phyloP scores from a whole-genome alignment of 1,140 invertebrate genomes.

The Drosophila kikkawai region DNA sequence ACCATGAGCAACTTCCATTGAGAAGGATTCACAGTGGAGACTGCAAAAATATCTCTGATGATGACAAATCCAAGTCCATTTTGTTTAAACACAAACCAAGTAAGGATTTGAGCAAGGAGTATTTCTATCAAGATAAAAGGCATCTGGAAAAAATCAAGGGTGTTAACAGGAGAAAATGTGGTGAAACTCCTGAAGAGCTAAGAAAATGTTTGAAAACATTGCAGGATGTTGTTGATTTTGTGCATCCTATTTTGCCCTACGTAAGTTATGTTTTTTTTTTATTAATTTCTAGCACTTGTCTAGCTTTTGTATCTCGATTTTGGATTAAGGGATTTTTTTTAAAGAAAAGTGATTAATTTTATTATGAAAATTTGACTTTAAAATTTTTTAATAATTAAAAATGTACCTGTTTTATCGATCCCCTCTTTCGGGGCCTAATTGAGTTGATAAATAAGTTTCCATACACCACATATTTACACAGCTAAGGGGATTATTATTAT shows the following conservation, averaged over 20 bases:
- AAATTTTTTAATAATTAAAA: not conserved
- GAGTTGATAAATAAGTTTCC: no score
- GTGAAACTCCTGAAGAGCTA: conserved; percentile 5
- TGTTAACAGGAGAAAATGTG: not conserved
- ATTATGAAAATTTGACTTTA: not conserved
- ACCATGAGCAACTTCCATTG: not conserved
- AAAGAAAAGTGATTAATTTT: not conserved
- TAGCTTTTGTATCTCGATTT: not conserved
- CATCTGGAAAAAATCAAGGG: not conserved
- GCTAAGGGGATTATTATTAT: no score
- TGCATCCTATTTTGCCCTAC: conserved; percentile 24
- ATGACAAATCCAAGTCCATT: not conserved
- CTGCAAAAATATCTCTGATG: not conserved
- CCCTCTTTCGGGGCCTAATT: no score
- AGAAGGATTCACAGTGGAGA: not conserved
- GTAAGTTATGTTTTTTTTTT: conserved; percentile 26
- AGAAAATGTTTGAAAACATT: conserved; percentile 16
- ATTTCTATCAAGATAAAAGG: not conserved
- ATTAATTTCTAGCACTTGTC: not conserved
- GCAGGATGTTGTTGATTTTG: conserved; percentile 40
- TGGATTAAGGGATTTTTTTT: not conserved
- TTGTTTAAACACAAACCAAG: not conserved
- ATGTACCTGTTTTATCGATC: no score
- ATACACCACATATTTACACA: no score
- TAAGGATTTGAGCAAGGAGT: not conserved